These are phyloP conservation scores for Homarus americanus DNA, from an alignment of 1,140 invertebrate genomes.

Conservation along the genomic window DNA sequence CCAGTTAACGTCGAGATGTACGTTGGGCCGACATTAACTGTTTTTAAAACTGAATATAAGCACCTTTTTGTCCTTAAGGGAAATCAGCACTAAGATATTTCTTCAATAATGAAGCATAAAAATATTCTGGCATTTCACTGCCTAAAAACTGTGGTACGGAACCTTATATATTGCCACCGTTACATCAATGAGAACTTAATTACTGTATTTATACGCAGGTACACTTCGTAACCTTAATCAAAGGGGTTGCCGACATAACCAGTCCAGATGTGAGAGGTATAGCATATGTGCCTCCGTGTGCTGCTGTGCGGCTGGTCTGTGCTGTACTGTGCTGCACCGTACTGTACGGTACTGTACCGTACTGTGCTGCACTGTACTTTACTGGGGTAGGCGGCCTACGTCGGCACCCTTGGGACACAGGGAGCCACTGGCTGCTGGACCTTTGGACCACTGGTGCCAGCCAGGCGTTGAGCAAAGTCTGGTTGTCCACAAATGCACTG, in stretches of 20 bases:
- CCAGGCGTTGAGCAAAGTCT: conserved; percentile 68
- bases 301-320: conserved; percentile 8
- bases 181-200: conserved; percentile 70
- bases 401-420: conserved; percentile 66
- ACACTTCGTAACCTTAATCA: conserved; percentile 68
- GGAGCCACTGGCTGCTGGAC: conserved; percentile 43
- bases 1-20: too few species aligned
- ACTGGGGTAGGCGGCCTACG: background rate
- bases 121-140: conserved; percentile 67
- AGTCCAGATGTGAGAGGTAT: conserved; percentile 7
- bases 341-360: too few species aligned
- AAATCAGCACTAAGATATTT: conserved; percentile 44
- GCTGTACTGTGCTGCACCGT: background rate
- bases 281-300: conserved; percentile 32
- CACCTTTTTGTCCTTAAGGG: conserved; percentile 63
- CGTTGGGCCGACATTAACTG: too few species aligned
- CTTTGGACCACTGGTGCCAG: conserved; percentile 34
- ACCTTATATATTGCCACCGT: conserved; percentile 71
- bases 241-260: conserved; percentile 39
- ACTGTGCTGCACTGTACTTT: too few species aligned
- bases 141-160: conserved; percentile 72
- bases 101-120: conserved; percentile 60
- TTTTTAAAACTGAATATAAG: conserved; percentile 66
- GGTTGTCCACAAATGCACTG: conserved; percentile 68
- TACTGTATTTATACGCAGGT: conserved; percentile 66